Base-by-base conservation (phyloP, 2,113 vertebrate genomes). In the Oncorhynchus gorbuscha region DNA sequence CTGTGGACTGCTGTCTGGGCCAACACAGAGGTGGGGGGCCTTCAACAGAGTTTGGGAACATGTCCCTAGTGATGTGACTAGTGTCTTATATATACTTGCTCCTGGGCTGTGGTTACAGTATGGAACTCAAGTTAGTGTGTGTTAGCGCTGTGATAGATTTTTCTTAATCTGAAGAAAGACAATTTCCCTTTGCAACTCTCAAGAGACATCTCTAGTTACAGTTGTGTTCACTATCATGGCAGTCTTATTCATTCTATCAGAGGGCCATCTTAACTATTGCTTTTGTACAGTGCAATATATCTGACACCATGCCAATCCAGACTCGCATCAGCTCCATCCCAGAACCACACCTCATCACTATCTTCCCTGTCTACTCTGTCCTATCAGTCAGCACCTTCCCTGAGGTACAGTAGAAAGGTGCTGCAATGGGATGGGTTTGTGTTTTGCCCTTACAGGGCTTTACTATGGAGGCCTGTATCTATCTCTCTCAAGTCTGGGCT, bases 401-500 rank as follows among this genome's bases (percentile, higher is more conserved):
- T 13, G 55, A 35, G 71, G 0, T 76, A 61, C 71, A 79, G 22
- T 58, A 77, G 71, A 71, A 85, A 76, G 74, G 77, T 74, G 71
- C 65, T 67, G 0, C 22, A 0, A 45, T 35, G 20, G 55, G 20
- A 32, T 75, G 72, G 49, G 75, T 55, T 69, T 83, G 62, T 14
- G 9, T 13, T 16, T 16, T 82, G 64, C n/a, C 48, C 49, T 5
- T 65, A 22, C 75, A 86, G 65, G 83, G 74, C 75, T 81, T 64
- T 22, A 39, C 28, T 14, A 32, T 69, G 59, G 24, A 80, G 3
- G 26, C 48, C 77, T 51, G 14, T 16, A 16, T 16, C 3, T 51
- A 84, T 45, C 12, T 51, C 84, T 45, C 77, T 74, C 81, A 32
- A 69, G 68, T 51, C 73, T 75, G 55, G 49, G 55, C 61, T 45